A percentile compares a stretch with the other conserved stretches of the same genome.
Evolutionary conservation across 2,888 invertebrate genomes (phyloP).

Genomic region (Hedya salicella): DNA sequence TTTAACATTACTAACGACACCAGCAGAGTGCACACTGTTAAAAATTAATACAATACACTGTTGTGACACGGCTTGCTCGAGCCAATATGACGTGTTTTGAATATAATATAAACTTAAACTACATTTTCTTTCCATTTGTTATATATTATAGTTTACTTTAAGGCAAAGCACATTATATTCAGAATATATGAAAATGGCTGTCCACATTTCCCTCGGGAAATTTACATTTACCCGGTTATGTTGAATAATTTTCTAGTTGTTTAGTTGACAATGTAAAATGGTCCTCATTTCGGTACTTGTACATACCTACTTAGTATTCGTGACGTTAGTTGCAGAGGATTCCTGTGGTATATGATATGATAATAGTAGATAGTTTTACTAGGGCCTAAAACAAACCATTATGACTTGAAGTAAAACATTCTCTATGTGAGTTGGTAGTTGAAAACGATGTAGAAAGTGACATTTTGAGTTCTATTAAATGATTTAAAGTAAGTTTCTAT

Average conservation of each 20-base stretch:
- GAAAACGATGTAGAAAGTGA: no score
- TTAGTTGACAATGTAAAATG: conserved; percentile 10
- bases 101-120: background rate
- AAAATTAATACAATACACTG: conserved; percentile 16
- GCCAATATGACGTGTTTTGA: background rate
- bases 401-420: no score
- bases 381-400: no score
- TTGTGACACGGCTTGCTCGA: background rate
- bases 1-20: conserved; percentile 44
- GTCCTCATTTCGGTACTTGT: no score
- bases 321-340: no score
- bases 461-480: no score
- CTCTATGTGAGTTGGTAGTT: no score
- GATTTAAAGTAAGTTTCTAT: no score
- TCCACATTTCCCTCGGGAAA: conserved; percentile 21
- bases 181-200: conserved; percentile 29
- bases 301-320: no score
- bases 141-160: background rate
- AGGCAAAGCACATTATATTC: conserved; percentile 17
- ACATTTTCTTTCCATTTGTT: background rate
- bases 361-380: no score
- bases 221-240: conserved; percentile 23
- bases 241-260: conserved; percentile 33
- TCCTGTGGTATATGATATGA: no score
- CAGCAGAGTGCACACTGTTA: conserved; percentile 21